Evolutionary conservation across 1,140 invertebrate species (phyloP), one percentile per base, ranked within the genome.

Genomic region (Trypoxylus dichotomus): DNA sequence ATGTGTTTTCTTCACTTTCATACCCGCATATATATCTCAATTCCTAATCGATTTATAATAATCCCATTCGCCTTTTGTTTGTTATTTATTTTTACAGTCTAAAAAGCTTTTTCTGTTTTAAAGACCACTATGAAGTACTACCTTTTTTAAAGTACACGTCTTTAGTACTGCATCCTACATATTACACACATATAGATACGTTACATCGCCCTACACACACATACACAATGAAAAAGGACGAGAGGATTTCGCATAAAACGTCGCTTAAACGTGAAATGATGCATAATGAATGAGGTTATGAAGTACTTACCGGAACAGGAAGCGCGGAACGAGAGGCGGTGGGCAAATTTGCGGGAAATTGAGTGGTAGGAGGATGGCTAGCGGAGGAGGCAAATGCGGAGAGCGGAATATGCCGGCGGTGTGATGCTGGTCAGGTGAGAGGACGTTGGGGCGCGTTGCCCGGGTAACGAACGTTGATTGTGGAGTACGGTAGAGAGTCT

Each of bases 261-360:
- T 79, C 74, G 79, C 79, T 80, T 79, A 63, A 81, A 81, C 80
- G 76, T 79, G 77, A 80, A 80, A 81, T 79, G 80, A 81, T 80
- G 80, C 80, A 81, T 81, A 81, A 81, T 81, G 77, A 80, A 81
- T 78, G 76, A 80, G 79, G 79, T 81, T 80, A 80, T 80, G 79
- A 79, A 81, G 79, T 77, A 78, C 79, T 75, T 75, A 74, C 76
- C 80, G 79, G 80, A 80, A 81, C 72, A 68, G 80, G 80, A 81
- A 80, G 60, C 60, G 8, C n/a, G 43, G 43, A 47, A 68, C 42
- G 74, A 74, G 75, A 37, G 75, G 71, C 10, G 78, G 79, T 76
- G 21, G 15, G 47, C 47, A 13, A 58, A 21, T 58, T 58, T 5
- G 7, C 7, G 47, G 47, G 47, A 37, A 7, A 37, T 8, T 37